Percentiles rank a stretch among this genome's conserved stretches.
Evolutionary conservation across 2,113 vertebrate genomes (phyloP).

Genomic region (Lichenostomus cassidix): DNA sequence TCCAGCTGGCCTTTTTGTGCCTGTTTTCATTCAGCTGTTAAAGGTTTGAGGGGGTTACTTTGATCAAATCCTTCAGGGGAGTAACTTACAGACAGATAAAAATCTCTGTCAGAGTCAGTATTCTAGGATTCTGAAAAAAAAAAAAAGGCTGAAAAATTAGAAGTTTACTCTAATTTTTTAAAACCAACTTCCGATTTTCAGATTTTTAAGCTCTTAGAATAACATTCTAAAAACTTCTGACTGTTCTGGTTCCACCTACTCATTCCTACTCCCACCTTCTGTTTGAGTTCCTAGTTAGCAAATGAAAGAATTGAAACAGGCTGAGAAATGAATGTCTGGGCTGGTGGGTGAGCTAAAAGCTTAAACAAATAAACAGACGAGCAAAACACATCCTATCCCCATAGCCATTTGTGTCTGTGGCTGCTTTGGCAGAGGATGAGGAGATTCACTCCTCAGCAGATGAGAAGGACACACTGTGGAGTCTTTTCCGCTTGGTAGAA

Average conservation of each 20-base stretch:
- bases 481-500: background rate
- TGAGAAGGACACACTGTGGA: background rate
- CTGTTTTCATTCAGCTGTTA: background rate
- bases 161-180: background rate
- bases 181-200: background rate
- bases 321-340: background rate
- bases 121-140: background rate
- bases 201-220: background rate
- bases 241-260: constrained; percentile 8
- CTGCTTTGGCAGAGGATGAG: background rate
- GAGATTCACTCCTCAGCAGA: background rate
- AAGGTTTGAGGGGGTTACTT: background rate
- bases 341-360: background rate
- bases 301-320: background rate
- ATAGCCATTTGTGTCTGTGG: background rate
- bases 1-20: background rate
- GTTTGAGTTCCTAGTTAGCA: background rate
- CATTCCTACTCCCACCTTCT: background rate
- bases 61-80: background rate
- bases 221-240: background rate
- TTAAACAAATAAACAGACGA: constrained; percentile 13
- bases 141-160: background rate
- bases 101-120: background rate
- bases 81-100: background rate
- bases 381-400: background rate